Conservation (phyloP, 2,113 vertebrate genomes). For the Anoura caudifer region DNA sequence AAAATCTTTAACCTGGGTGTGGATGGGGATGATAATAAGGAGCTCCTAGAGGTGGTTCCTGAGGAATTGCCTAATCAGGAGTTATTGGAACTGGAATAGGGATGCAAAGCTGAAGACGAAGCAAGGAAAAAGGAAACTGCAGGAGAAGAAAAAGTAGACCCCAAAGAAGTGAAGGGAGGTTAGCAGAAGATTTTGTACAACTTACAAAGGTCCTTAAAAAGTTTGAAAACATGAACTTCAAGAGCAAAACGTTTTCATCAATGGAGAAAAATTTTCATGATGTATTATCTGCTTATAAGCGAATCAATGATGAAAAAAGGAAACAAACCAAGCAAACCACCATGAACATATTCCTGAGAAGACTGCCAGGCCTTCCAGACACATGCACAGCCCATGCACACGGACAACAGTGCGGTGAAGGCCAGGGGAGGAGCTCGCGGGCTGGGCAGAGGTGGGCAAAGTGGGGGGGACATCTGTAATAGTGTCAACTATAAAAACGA, state of each 20-base stretch:
- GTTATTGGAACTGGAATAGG: neutral
- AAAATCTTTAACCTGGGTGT: neutral
- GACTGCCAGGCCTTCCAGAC: neutral
- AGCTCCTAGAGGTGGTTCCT: neutral
- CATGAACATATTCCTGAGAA: neutral
- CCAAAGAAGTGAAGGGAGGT: neutral
- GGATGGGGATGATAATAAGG: neutral
- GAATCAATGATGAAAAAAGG: neutral
- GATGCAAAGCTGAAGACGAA: neutral
- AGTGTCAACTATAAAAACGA: no score
- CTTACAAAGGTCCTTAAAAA: neutral
- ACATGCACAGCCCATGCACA: no score
- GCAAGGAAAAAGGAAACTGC: neutral
- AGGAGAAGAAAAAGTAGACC: neutral
- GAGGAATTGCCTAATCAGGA: neutral
- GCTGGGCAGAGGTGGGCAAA: no score
- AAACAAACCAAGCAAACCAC: neutral
- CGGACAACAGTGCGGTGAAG: no score
- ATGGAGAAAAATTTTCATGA: neutral
- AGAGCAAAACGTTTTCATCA: neutral
- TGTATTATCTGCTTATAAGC: neutral
- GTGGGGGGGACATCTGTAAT: no score
- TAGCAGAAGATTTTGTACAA: neutral
- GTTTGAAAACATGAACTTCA: neutral
- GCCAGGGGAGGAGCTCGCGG: no score